phyloP scores from a whole-genome alignment of 2,797 vertebrate species.

The Remorina albescens region DNA sequence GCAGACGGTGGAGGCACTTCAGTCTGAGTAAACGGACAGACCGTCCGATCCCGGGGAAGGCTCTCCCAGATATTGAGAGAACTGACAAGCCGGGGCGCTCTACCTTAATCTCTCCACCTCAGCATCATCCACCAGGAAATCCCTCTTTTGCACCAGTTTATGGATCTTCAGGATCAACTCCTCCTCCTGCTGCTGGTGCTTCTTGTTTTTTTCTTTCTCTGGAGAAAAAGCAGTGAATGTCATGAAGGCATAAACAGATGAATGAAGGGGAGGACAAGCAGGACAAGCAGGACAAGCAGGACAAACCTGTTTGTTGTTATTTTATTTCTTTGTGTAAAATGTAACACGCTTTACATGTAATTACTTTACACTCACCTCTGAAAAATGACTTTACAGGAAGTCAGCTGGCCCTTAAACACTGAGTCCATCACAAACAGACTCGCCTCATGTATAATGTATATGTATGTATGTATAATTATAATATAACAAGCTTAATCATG shows the following conservation, averaged over 20 bases:
- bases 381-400: slow-evolving; percentile 32
- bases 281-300: not conserved
- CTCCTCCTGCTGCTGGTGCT: slow-evolving; percentile 92
- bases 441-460: slow-evolving; percentile 52
- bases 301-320: not conserved
- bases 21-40: not conserved
- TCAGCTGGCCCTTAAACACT: slow-evolving; percentile 23
- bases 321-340: not conserved
- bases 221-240: slow-evolving; percentile 14
- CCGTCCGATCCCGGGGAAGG: not conserved
- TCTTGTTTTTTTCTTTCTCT: slow-evolving; percentile 95
- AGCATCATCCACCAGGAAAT: slow-evolving; percentile 97
- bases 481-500: slow-evolving; percentile 45
- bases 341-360: not conserved
- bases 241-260: not conserved
- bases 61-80: slow-evolving; percentile 24
- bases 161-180: slow-evolving; percentile 97
- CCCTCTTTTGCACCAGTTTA: slow-evolving; percentile 96
- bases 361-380: not conserved
- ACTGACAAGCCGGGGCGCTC: not conserved
- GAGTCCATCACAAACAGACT: slow-evolving; percentile 22
- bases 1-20: not conserved
- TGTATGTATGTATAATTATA: too few species aligned
- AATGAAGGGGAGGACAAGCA: not conserved
- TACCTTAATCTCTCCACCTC: slow-evolving; percentile 98